phyloP scores from a whole-genome alignment of 2,797 vertebrate species.

The Serranus cabrilla region DNA sequence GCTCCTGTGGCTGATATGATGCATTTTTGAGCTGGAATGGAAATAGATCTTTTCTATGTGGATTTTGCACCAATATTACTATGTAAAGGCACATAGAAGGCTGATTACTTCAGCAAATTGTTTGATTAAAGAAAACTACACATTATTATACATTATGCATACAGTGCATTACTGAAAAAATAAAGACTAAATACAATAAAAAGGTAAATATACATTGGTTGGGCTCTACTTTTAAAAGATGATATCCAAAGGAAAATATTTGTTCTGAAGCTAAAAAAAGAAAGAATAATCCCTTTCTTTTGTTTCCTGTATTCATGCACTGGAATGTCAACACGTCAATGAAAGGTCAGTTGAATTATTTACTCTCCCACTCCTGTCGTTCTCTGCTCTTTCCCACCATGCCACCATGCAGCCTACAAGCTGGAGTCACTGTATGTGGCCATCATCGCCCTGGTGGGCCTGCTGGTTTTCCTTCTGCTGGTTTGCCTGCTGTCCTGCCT shows the following conservation, averaged over 20 bases:
- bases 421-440: conserved; percentile 84
- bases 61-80: too few relatives aligned
- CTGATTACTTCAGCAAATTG: too few relatives aligned
- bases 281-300: conserved; percentile 22
- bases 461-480: conserved; percentile 86
- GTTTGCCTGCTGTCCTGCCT: conserved; percentile 87
- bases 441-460: conserved; percentile 84
- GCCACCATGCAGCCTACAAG: conserved; percentile 75
- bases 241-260: not conserved
- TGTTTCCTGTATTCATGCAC: conserved; percentile 15
- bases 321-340: conserved; percentile 39
- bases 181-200: too few relatives aligned
- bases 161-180: too few relatives aligned
- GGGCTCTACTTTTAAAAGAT: not conserved
- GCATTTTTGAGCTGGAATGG: too few relatives aligned
- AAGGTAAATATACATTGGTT: too few relatives aligned
- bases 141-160: too few relatives aligned
- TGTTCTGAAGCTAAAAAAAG: not conserved
- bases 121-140: too few relatives aligned
- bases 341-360: conserved; percentile 62
- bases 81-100: too few relatives aligned
- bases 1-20: too few relatives aligned
- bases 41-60: too few relatives aligned
- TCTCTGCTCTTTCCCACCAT: conserved; percentile 26
- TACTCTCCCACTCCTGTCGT: conserved; percentile 30